Evolutionary conservation across 2,888 invertebrate species (phyloP).

Genomic region (Brenthis ino): DNA sequence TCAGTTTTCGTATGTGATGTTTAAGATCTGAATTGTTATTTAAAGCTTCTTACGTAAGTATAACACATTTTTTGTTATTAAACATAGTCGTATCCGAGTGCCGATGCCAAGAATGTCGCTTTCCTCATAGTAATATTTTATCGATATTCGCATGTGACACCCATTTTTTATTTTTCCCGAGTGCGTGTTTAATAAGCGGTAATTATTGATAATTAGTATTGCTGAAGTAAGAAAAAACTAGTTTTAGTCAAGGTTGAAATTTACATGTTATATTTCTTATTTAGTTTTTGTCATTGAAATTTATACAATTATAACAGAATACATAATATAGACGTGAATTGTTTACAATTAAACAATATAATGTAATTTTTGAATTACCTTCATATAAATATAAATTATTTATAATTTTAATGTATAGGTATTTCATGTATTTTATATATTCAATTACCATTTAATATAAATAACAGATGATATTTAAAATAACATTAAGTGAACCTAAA

Average conservation of each 20-base stretch:
- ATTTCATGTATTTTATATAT: no score
- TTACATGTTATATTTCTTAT: constrained; percentile 14
- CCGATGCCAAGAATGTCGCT: constrained; percentile 23
- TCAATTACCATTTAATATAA: no score
- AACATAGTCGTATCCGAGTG: constrained; percentile 46
- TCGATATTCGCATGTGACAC: constrained; percentile 29
- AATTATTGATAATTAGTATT: constrained; percentile 39
- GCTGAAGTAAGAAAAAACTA: constrained; percentile 34
- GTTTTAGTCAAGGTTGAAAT: constrained; percentile 39
- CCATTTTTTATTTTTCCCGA: constrained; percentile 30
- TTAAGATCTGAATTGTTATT: constrained; percentile 68
- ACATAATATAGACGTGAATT: no score
- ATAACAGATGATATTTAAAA: no score
- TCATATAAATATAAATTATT: no score
- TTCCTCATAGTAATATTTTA: constrained; percentile 23
- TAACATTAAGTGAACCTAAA: no score
- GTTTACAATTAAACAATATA: neutral
- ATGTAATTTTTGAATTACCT: neutral
- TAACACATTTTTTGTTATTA: constrained; percentile 61
- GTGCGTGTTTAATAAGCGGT: constrained; percentile 29
- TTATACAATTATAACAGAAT: neutral
- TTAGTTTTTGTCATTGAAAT: constrained; percentile 21
- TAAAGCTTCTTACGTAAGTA: constrained; percentile 77
- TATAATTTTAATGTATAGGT: no score
- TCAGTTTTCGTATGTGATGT: constrained; percentile 70